Evolutionary conservation across 1,140 invertebrate species (phyloP), one percentile per base, ranked within the genome.

Genomic region (Drosophila aff.): DNA sequence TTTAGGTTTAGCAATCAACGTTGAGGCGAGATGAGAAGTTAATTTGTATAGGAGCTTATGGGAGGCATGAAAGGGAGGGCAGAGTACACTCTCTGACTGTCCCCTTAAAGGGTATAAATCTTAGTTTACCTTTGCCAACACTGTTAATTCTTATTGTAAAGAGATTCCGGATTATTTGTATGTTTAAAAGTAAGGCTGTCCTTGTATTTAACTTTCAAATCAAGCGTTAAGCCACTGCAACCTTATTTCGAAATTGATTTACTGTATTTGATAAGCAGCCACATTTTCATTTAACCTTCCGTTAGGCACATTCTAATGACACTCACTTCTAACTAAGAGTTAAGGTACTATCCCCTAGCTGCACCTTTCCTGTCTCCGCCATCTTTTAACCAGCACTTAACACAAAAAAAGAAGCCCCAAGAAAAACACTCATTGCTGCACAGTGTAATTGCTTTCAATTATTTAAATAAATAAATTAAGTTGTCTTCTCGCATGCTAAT

Each of bases 391-490:
- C 47, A 47, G 7, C 21, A 47, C 7, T 13, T 28, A 49, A 10
- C 1, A 9, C 7, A 6, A 26, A 10, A 0, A 7, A 0, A 16
- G 1, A 0, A 41, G 2, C 3, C 28, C 26, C 7, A 46, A 71
- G 11, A 16, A 58, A 69, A 58, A 49, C 13, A 8, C 26, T 6
- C 6, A 15, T n/a, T 36, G 68, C 73, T 74, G 46, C 67, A 61
- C 31, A 44, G 71, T 73, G 71, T 74, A 73, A 73, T 74, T 73
- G 55, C 68, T 74, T 74, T 74, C 46, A 73, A 74, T 52, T 44
- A 61, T 74, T 73, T 49, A 74, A 74, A 73, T 74, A 74, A 74
- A 74, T 74, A 61, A 74, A 74, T 74, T 73, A 74, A 52, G 31
- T 50, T 61, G 55, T 53, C 71, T 52, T 61, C 71, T 73, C 57